Percentiles rank a stretch among this genome's conserved stretches.
Evolutionary conservation across 2,888 invertebrate genomes (phyloP).

Genomic region (Petrolisthes cinctipes): DNA sequence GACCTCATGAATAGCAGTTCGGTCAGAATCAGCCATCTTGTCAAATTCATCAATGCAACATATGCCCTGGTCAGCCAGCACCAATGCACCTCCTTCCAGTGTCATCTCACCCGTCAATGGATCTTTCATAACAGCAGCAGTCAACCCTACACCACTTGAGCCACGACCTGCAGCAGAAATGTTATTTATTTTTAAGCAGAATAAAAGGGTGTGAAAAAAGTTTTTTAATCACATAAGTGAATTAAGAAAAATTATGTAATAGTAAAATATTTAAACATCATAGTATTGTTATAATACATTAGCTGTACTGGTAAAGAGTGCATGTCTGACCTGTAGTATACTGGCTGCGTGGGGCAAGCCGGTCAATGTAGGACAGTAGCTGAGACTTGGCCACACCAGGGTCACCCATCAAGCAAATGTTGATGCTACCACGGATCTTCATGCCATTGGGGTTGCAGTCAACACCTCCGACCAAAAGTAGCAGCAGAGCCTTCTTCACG

Average conservation of each 20-base stretch:
- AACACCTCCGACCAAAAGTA: conserved; percentile 84
- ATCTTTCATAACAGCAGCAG: conserved; percentile 98
- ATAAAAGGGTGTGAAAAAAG: too few relatives aligned
- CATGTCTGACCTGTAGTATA: conserved; percentile 82
- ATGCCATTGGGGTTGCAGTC: conserved; percentile 88
- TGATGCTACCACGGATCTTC: conserved; percentile 96
- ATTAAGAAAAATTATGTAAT: too few relatives aligned
- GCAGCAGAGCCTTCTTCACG: conserved; percentile 94
- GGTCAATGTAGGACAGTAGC: conserved; percentile 91
- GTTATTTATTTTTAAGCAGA: too few relatives aligned
- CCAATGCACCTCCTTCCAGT: conserved; percentile 95
- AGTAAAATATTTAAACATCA: too few relatives aligned
- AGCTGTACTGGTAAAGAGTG: too few relatives aligned
- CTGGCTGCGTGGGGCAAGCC: conserved; percentile 88
- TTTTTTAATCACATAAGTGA: too few relatives aligned
- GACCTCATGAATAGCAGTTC: conserved; percentile 96
- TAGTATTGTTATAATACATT: too few relatives aligned
- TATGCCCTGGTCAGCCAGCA: conserved; percentile 89
- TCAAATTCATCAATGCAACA: conserved; percentile 99
- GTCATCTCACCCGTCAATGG: conserved; percentile 97
- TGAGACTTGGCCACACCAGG: conserved; percentile 99
- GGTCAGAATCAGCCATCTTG: conserved; percentile 96
- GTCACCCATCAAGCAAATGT: conserved; percentile 99
- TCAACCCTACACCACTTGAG: conserved; percentile 97
- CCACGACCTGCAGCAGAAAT: conserved; percentile 77